Conservation (phyloP, 1,140 invertebrate genomes). For the Brachionus asplanchnoidis region DNA sequence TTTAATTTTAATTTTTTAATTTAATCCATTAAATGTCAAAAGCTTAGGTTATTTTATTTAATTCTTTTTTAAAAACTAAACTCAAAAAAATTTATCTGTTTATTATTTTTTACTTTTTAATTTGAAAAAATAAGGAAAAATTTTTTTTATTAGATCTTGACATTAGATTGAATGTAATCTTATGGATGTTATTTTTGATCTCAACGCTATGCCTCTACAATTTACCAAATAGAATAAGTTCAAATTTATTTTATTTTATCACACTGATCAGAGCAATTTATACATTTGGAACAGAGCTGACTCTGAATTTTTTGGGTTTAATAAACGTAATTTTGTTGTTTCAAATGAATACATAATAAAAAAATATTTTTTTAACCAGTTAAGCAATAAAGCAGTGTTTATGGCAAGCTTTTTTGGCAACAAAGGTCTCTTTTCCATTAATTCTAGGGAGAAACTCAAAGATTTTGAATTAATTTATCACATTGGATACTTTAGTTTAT, state of each 20-base stretch:
- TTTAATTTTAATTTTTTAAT: constrained; percentile 63
- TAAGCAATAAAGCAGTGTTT: constrained; percentile 86
- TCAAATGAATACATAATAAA: neutral
- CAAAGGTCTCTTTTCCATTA: constrained; percentile 80
- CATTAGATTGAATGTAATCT: constrained; percentile 46
- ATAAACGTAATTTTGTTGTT: constrained; percentile 66
- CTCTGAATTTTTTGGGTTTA: constrained; percentile 74
- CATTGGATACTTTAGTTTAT: constrained; percentile 79
- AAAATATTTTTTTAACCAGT: constrained; percentile 59
- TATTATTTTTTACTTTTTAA: neutral
- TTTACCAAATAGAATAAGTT: neutral
- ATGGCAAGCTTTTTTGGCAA: constrained; percentile 96
- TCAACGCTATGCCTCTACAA: constrained; percentile 60
- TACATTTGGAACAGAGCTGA: constrained; percentile 79
- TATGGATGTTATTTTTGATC: constrained; percentile 75
- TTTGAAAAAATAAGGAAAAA: too few species aligned
- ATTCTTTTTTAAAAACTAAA: neutral
- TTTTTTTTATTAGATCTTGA: neutral
- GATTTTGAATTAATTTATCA: constrained; percentile 92
- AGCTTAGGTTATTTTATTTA: too few species aligned
- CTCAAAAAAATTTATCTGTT: constrained; percentile 46
- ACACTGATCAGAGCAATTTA: constrained; percentile 80
- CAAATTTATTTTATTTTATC: constrained; percentile 65
- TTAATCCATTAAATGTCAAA: neutral
- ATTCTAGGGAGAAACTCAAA: constrained; percentile 76